Base-by-base conservation (phyloP, 1,140 invertebrate species). In the Drosophila lacertosa region DNA sequence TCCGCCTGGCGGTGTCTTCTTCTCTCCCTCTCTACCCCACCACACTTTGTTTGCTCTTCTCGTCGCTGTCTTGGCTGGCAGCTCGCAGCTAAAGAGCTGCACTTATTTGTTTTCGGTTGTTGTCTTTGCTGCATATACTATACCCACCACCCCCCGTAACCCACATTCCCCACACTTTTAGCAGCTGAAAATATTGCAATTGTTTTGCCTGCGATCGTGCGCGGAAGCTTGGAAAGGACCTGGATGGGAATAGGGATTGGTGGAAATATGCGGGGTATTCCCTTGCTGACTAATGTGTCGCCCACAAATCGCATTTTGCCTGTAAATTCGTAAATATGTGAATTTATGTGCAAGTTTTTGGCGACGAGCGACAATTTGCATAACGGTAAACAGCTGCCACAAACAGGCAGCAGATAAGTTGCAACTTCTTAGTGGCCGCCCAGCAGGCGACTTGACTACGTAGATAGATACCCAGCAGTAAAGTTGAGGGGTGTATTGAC, bases 101-200 rank as follows among this genome's bases (percentile, higher is more conserved):
- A 59, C 62, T 82, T 82, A 82, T 82, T 82, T 82, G 78, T 42
- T 77, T 77, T 71, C 62, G 39, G 42, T 50, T 77, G 48, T 78
- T 78, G 74, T 77, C 68, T 54, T 75, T 74, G 44, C 40, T 33
- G n/a, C 42, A 7, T n/a, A n/a, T n/a, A n/a, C n/a, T n/a, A n/a
- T n/a, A 29, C 22, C 11, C 4, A 24, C 16, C 11, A 26, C 20
- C 16, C 11, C 4, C n/a, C n/a, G 1, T n/a, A n/a, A 9, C 55
- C 6, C 10, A 1, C 7, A 37, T 24, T 2, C 0, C 26, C 0
- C 16, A 0, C 16, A 11, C 24, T 11, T 16, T 9, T 24, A 5
- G 3, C 57, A 48, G 22, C 15, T 26, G 57, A 67, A 72, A 78
- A 69, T 74, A 74, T 64, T 48, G 40, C 59, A 65, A 75, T 64